Percentiles rank a stretch among this genome's conserved stretches.
phyloP scores from a whole-genome alignment of 64 coral and sea anemone genomes.

The Montipora sp. region DNA sequence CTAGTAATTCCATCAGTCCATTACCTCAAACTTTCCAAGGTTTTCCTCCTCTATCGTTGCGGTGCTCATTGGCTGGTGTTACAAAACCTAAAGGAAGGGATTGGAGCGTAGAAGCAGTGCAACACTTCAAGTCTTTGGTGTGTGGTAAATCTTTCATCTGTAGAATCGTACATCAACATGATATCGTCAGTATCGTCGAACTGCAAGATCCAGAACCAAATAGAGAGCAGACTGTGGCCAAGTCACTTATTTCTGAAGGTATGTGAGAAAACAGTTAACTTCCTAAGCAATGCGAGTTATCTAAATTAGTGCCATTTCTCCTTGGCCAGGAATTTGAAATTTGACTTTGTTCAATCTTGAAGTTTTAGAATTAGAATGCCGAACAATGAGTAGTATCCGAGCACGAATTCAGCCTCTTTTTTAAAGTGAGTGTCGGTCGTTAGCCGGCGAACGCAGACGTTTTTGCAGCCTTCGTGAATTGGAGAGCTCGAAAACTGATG shows the following conservation, averaged over 20 bases:
- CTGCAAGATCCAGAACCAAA: slow-evolving; percentile 36
- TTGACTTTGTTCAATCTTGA: too few species aligned
- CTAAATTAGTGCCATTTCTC: too few species aligned
- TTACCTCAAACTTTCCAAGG: slow-evolving; percentile 42
- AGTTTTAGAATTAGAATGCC: too few species aligned
- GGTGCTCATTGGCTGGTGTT: slow-evolving; percentile 78
- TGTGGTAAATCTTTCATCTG: slow-evolving; percentile 53
- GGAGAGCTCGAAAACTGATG: too few species aligned
- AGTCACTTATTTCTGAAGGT: slow-evolving; percentile 73
- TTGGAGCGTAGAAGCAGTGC: slow-evolving; percentile 57
- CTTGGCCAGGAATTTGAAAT: too few species aligned
- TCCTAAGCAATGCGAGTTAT: too few species aligned
- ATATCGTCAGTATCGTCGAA: slow-evolving; percentile 65
- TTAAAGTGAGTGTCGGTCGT: too few species aligned
- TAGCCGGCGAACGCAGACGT: too few species aligned
- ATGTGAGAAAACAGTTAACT: background rate
- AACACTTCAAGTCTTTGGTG: slow-evolving; percentile 59
- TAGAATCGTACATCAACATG: slow-evolving; percentile 31
- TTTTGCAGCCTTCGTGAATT: too few species aligned
- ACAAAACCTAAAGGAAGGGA: slow-evolving; percentile 54
- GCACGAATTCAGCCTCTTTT: too few species aligned
- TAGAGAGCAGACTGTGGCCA: slow-evolving; percentile 53
- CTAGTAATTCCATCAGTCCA: slow-evolving; percentile 4
- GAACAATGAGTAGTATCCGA: too few species aligned
- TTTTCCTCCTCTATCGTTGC: slow-evolving; percentile 53